Base-by-base conservation (phyloP, 2,888 invertebrate species). In the Peribatodes rhomboidaria region DNA sequence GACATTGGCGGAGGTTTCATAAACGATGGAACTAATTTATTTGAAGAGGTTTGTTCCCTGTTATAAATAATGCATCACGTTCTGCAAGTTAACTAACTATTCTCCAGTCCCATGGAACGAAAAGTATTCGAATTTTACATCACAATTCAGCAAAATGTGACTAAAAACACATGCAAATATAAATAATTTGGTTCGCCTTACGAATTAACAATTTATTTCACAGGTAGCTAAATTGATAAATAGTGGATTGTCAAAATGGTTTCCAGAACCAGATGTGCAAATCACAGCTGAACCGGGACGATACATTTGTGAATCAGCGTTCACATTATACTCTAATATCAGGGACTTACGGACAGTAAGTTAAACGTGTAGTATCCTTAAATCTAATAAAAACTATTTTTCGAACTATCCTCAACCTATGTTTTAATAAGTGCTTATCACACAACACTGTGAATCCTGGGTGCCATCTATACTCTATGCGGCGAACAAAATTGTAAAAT, bases 1-100 rank as follows among this genome's bases (percentile, higher is more conserved):
- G 83, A 84, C 35, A 81, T 83, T 31, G 83, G 83, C 1, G 83
- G 83, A n/a, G 82, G 83, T 0, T 83, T 81, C 53, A 61, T 78
- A 4, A 71, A 80, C 18, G 79, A 79, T 18, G 64, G 54, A 18
- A 56, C 42, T 20, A 35, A 55, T 9, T 46, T 16, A 9, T 60
- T 70, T 31, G 57, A 62, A 7, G 13, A 68, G 61, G 70, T 58
- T 54, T 1, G 22, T 27, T 41, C 10, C n/a, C 3, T 22, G 1
- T 1, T 14, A 1, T 10, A 27, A 39, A 27, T 27, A 27, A 27
- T 27, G n/a, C n/a, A 14, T 37, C 11, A 33, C 9, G 6, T 31
- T 8, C 10, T 10, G 35, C 35, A 10, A 13, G 13, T 1, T 11
- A 10, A 3, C 4, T 7, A 3, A 13, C 35, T 3, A 13, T 35